phyloP scores from a whole-genome alignment of 2,113 vertebrate species.

The Brachionichthys hirsutus region DNA sequence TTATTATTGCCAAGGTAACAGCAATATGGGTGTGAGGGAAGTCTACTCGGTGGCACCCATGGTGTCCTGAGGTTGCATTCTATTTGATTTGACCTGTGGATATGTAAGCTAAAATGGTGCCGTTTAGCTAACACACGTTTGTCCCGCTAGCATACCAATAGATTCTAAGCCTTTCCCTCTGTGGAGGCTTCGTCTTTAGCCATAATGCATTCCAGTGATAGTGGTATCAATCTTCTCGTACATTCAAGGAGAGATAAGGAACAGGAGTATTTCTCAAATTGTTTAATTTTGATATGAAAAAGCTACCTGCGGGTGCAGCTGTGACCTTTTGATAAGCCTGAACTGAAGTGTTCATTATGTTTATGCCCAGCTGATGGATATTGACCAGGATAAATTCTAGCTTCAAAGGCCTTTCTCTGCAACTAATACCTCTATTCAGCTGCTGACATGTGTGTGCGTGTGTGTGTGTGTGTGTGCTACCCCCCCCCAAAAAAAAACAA shows the following conservation, averaged over 20 bases:
- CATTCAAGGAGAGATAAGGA: not conserved
- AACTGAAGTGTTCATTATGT: constrained; percentile 20
- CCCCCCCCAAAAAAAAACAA: constrained; percentile 31
- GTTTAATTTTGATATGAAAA: constrained; percentile 8
- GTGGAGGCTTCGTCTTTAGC: too few species aligned
- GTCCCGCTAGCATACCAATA: too few species aligned
- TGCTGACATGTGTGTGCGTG: not conserved
- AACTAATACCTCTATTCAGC: constrained; percentile 32
- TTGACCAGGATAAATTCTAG: not conserved
- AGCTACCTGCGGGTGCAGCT: constrained; percentile 14
- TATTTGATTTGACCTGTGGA: too few species aligned
- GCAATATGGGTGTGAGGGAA: too few species aligned
- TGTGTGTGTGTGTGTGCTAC: not conserved
- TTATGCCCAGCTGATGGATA: constrained; percentile 22
- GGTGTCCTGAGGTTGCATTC: too few species aligned
- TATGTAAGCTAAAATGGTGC: too few species aligned
- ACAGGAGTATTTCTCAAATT: not conserved
- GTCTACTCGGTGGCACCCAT: too few species aligned
- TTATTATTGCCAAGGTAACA: too few species aligned
- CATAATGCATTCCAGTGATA: not conserved
- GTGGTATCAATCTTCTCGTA: constrained; percentile 13
- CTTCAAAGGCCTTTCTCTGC: constrained; percentile 33
- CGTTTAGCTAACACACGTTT: too few species aligned
- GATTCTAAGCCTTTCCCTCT: too few species aligned
- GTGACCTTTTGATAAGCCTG: constrained; percentile 42